Evolutionary conservation across 2,113 vertebrate genomes (phyloP), one percentile per base, ranked within the genome.

Genomic region (Cyanocitta stelleri): DNA sequence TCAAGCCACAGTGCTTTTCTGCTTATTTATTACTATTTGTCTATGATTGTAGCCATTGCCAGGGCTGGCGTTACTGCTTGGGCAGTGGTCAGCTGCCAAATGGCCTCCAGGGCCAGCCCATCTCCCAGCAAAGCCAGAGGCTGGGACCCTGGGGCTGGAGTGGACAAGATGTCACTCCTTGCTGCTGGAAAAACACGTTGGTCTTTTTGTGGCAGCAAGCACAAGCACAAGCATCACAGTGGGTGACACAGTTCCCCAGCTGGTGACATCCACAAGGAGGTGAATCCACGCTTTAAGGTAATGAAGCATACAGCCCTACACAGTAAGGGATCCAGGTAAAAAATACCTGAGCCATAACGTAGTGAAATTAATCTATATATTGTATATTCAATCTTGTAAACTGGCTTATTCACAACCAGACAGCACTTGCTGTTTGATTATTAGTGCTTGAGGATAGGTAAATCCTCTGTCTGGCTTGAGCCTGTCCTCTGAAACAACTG

Each of bases 21-120:
- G 62, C 89, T 96, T 95, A 96, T 96, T 96, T 96, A 97, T 96
- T 90, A 88, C 95, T 81, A 80, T 93, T 91, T 92, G 76, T 94
- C 96, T 56, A 12, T 6, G 24, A 64, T 1, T 67, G 69, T 14
- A 86, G 90, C 80, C 83, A 90, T 41, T 1, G 11, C 49, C 41
- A n/a, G 85, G 64, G 73, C 80, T 90, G 9, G 26, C 0, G 0
- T 61, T 87, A 54, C 80, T 82, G 80, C 77, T 11, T 1, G 5
- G 66, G 64, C 64, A 91, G 48, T 71, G 85, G 85, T 83, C 94
- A 67, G 96, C 71, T 72, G 61, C 83, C 0, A 0, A 81, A 44
- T 6, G 23, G 82, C 69, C 73, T 68, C 56, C 6, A 5, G 77
- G 69, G 24, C 81, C 85, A 59, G 87, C 23, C 29, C 0, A 0